Percentiles rank a stretch among this genome's conserved stretches.
Conservation (phyloP, 2,113 vertebrate genomes). For the Engystomops pustulosus region DNA sequence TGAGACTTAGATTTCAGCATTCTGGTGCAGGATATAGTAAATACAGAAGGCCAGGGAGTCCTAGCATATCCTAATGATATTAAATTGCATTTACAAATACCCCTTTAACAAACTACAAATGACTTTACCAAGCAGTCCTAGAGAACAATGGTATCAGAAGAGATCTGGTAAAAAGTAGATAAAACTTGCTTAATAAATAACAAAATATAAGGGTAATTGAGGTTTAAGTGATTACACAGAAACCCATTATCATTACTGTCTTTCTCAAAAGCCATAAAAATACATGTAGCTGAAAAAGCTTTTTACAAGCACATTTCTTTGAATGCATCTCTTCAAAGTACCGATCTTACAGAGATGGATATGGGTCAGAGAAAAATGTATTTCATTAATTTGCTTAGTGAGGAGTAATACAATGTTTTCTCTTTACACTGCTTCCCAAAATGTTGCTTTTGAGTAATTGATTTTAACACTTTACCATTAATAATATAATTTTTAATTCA, state of each 20-base stretch:
- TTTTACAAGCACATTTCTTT: neutral
- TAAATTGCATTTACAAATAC: no score
- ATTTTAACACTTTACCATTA: neutral
- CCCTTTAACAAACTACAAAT: no score
- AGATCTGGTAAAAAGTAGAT: no score
- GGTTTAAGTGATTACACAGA: neutral
- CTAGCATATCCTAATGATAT: no score
- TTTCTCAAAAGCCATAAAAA: neutral
- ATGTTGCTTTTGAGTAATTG: neutral
- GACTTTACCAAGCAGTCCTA: neutral
- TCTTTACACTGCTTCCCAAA: neutral
- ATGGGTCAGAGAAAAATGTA: neutral
- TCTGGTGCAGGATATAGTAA: no score
- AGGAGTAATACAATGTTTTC: no score
- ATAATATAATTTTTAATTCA: no score
- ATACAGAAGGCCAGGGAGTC: no score
- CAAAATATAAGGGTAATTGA: neutral
- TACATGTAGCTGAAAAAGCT: constrained; percentile 17
- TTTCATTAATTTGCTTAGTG: neutral
- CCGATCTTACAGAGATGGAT: neutral
- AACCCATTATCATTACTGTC: neutral
- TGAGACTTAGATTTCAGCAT: no score
- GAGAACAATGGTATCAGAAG: no score
- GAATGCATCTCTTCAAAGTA: neutral
- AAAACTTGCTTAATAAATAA: neutral